A percentile compares a stretch with the other conserved stretches of the same genome.
Conservation (phyloP, 1,140 invertebrate genomes). For the Aphelenchoides fujianensis region DNA sequence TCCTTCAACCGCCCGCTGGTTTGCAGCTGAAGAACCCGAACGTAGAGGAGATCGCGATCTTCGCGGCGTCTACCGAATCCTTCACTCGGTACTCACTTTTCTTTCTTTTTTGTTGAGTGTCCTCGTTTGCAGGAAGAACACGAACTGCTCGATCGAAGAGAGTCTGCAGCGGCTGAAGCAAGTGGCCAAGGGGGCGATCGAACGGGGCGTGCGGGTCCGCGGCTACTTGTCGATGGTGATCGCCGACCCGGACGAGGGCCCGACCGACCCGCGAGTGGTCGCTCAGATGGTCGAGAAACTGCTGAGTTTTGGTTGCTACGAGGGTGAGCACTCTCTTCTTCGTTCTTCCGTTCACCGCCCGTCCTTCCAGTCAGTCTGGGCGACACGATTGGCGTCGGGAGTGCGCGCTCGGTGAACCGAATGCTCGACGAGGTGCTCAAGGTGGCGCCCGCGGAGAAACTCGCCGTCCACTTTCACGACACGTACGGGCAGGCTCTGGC, state of each 20-base stretch:
- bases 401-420: slow-evolving; percentile 74
- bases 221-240: slow-evolving; percentile 70
- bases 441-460: slow-evolving; percentile 69
- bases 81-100: no score
- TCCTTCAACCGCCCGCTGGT: slow-evolving; percentile 52
- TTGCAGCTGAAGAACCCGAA: slow-evolving; percentile 70
- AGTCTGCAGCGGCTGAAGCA: slow-evolving; percentile 74
- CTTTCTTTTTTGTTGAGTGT: no score
- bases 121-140: no score
- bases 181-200: slow-evolving; percentile 71
- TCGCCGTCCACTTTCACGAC: slow-evolving; percentile 95
- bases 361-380: slow-evolving; percentile 93
- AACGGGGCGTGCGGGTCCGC: slow-evolving; percentile 74
- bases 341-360: no score
- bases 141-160: slow-evolving; percentile 85
- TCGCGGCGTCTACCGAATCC: slow-evolving; percentile 85
- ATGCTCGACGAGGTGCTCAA: slow-evolving; percentile 76
- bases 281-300: slow-evolving; percentile 73
- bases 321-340: no score
- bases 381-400: slow-evolving; percentile 94
- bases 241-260: slow-evolving; percentile 96
- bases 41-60: slow-evolving; percentile 86
- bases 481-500: slow-evolving; percentile 93
- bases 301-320: slow-evolving; percentile 70
- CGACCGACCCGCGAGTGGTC: slow-evolving; percentile 73